Evolutionary conservation across 1,140 invertebrate species (phyloP).

Genomic region (Pygmarrhopalites habei): DNA sequence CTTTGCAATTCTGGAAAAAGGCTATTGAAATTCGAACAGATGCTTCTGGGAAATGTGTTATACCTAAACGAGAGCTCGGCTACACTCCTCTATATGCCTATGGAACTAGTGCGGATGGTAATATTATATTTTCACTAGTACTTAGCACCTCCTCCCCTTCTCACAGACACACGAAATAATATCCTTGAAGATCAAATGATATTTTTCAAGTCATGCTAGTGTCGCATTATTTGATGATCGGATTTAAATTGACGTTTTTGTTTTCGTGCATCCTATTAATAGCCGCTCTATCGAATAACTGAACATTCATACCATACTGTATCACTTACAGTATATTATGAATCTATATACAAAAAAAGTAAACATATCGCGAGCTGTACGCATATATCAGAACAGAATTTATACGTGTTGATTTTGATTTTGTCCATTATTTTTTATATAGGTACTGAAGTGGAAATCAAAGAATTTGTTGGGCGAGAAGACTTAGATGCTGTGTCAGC

Average conservation of each 20-base stretch:
- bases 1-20: slow-evolving; percentile 53
- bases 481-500: slow-evolving; percentile 63
- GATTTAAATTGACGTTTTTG: not conserved
- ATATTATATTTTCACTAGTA: not conserved
- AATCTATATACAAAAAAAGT: too few species aligned
- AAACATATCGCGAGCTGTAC: too few species aligned
- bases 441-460: slow-evolving; percentile 21
- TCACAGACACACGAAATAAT: too few species aligned
- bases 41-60: slow-evolving; percentile 8
- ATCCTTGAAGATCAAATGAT: too few species aligned
- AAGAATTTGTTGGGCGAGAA: slow-evolving; percentile 61
- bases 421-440: too few species aligned
- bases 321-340: too few species aligned
- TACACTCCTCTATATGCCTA: slow-evolving; percentile 30
- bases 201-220: not conserved
- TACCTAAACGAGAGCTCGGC: slow-evolving; percentile 19
- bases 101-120: slow-evolving; percentile 24
- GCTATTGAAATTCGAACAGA: slow-evolving; percentile 52
- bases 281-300: not conserved
- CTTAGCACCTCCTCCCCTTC: too few species aligned
- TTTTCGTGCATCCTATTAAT: not conserved
- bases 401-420: too few species aligned
- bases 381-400: too few species aligned
- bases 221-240: too few species aligned
- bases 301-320: too few species aligned